Evolutionary conservation across 37 sponge, comb jelly and placozoan genomes (phyloP), one percentile per base, ranked within the genome.

Genomic region (Halisarca cf. caerulea): DNA sequence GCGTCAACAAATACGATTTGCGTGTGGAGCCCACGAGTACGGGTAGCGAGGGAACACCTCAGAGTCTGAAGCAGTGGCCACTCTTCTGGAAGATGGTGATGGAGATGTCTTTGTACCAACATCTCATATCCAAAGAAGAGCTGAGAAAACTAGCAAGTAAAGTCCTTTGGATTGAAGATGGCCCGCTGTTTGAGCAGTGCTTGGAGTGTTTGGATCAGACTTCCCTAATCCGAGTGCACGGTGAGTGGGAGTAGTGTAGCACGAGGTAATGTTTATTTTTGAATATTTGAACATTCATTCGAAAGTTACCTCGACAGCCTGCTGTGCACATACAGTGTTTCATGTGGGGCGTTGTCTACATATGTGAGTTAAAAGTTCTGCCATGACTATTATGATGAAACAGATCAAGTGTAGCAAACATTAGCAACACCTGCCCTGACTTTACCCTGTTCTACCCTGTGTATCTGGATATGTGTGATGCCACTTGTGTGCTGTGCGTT

Each of bases 101-200:
- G n/a, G 77, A 74, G 77, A 17, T 44, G 14, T 3, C 77, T 20
- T 43, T 2, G 2, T 24, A 0, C 9, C 24, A 8, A 2, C 77
- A 17, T 6, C 25, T 74, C 6, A 37, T 74, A 4, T 8, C 44
- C 21, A 40, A 37, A 40, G 43, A 38, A 15, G 77, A 74, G 42
- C 44, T 74, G 77, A 21, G 1, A 0, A 9, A 41, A 2, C 45
- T 37, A 17, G 45, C 77, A 74, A 37, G 45, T n/a, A 32, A 41
- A 37, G 24, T 74, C 21, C 77, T 74, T 44, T 74, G 77, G 77
- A 43, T 74, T 2, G 77, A 74, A 74, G 77, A 41, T 2, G 77
- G 77, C 38, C 38, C 38, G 42, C 77, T 74, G 38, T 74, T 74
- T 40, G 77, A 74, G n/a, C 45, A 7, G 11, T 74, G 77, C 7